Conservation (phyloP, 1,140 invertebrate genomes). For the Nasonia vitripennis region DNA sequence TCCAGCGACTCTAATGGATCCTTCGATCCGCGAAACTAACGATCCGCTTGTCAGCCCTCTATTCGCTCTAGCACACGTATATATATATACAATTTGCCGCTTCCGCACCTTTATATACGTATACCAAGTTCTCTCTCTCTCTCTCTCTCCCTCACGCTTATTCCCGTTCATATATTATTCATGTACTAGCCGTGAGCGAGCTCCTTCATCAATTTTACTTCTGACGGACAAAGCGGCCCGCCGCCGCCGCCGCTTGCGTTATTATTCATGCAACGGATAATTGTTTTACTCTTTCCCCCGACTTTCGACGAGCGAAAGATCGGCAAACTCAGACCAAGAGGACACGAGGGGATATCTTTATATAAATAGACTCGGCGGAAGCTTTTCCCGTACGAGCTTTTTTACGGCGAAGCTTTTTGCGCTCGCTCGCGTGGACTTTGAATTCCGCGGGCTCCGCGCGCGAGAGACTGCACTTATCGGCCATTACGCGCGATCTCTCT, state of each 20-base stretch:
- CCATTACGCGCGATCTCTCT: neutral
- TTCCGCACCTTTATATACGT: neutral
- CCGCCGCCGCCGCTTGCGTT: neutral
- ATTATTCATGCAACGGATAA: neutral
- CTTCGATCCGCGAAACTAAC: constrained; percentile 60
- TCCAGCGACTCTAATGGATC: constrained; percentile 59
- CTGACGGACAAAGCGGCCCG: neutral
- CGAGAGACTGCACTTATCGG: constrained; percentile 5
- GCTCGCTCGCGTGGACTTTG: neutral
- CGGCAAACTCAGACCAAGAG: too few species aligned
- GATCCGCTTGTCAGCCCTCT: constrained; percentile 54
- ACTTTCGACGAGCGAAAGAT: neutral
- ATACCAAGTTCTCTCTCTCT: neutral
- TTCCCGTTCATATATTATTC: neutral
- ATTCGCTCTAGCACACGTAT: neutral
- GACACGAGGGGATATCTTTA: too few species aligned
- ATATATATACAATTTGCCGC: too few species aligned
- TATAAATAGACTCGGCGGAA: too few species aligned
- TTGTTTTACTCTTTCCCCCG: neutral
- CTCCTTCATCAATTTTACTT: neutral
- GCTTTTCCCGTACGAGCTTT: neutral
- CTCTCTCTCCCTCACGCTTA: neutral
- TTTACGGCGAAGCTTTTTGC: neutral
- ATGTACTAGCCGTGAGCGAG: neutral
- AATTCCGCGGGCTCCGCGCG: neutral